These are phyloP conservation scores for Oreochromis tanganicae DNA, from an alignment of 2,113 vertebrate species.

Conservation along the genomic window DNA sequence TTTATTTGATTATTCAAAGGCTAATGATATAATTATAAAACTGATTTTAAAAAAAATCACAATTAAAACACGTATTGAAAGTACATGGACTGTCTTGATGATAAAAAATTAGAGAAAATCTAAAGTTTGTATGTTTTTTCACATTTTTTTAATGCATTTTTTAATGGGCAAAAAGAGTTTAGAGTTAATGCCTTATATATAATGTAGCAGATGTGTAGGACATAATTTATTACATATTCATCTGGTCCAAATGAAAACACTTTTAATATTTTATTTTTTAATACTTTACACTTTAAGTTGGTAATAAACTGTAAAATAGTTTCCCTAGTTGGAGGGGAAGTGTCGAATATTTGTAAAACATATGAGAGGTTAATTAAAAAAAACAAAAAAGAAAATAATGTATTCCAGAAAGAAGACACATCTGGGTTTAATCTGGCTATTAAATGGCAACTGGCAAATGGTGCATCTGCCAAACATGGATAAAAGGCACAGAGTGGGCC, in stretches of 20 bases:
- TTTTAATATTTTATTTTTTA: background rate
- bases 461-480: background rate
- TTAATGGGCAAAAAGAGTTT: background rate
- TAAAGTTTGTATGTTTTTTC: background rate
- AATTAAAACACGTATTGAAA: background rate
- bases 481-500: rapidly evolving
- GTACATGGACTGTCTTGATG: rapidly evolving
- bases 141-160: background rate
- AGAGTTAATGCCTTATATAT: background rate
- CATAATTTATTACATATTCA: background rate
- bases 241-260: background rate
- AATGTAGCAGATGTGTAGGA: background rate
- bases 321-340: background rate
- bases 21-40: background rate
- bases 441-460: background rate
- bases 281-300: background rate
- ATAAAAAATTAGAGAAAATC: background rate
- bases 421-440: background rate
- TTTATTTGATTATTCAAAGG: rapidly evolving
- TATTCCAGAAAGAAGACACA: background rate
- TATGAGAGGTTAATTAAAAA: background rate
- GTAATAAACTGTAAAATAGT: background rate
- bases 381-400: rapidly evolving
- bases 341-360: background rate
- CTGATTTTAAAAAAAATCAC: background rate